Base-by-base conservation (phyloP, 2,888 invertebrate genomes). In the Platycheirus rosarum region DNA sequence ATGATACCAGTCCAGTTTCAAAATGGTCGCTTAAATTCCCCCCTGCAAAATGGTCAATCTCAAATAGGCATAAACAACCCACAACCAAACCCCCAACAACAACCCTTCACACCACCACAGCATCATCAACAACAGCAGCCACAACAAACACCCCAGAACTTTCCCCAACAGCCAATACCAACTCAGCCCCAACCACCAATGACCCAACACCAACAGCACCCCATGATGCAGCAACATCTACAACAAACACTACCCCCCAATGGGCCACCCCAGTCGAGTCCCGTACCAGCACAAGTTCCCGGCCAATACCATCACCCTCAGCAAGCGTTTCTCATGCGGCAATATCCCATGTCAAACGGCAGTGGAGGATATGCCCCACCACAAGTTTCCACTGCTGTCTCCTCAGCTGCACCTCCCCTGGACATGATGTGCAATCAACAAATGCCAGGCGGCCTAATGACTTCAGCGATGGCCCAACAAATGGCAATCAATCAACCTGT, bases 1-100 rank as follows among this genome's bases (percentile, higher is more conserved):
- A 85, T 85, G 75, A 86, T 88, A 62, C 88, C 89, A 23, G 86
- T 88, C 63, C 88, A 89, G 55, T 88, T 86, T 77, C 90, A 90
- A 80, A 90, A 90, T 84, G 89, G 89, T 46, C 88, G 88, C 37
- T 42, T 84, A 1, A 85, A 82, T 62, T 85, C 85, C 7, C 82
- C 86, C n/a, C 87, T 87, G 29, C 74, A 87, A 32, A 88, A 85
- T 66, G 87, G 88, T 75, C 87, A 84, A 44, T 84, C 73, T 35
- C 70, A 46, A 9, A 37, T 71, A 23, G 69, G 66, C 68, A 23
- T 55, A 73, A 51, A 84, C 65, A 49, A 70, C 74, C 60, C 75
- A 18, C 80, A 80, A 20, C 42, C 53, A 2, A 77, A 68, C 69
- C 73, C 57, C 11, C 85, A 85, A 14, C 86, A 85, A 35, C 75